Percentiles rank a stretch among this genome's conserved stretches.
Evolutionary conservation across 2,113 vertebrate genomes (phyloP).

Genomic region (Progne subis): DNA sequence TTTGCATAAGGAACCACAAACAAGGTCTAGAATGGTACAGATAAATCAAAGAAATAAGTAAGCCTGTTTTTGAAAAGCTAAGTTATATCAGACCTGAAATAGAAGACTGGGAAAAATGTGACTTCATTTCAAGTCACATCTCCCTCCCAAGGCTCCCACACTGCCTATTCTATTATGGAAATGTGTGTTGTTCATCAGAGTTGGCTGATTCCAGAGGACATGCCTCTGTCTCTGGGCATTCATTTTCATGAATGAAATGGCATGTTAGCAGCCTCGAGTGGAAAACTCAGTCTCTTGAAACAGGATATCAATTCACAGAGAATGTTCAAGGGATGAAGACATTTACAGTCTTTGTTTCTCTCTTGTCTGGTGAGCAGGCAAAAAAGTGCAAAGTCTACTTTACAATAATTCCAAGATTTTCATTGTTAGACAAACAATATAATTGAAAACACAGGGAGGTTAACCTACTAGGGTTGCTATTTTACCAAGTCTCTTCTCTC

Average conservation of each 20-base stretch:
- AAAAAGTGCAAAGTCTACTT: not conserved
- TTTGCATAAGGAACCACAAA: constrained; percentile 25
- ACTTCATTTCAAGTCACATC: not conserved
- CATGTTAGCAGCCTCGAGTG: not conserved
- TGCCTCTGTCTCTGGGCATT: not conserved
- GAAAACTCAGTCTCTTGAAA: not conserved
- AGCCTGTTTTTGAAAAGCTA: not conserved
- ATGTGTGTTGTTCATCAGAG: not conserved
- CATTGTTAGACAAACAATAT: not conserved
- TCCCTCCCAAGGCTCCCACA: not conserved
- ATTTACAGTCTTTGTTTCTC: not conserved
- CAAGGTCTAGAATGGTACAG: not conserved
- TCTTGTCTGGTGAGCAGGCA: not conserved
- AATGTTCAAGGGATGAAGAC: not conserved
- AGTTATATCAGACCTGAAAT: not conserved
- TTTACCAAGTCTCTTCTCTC: not conserved
- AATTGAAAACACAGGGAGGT: not conserved
- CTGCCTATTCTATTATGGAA: not conserved
- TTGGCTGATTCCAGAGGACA: not conserved
- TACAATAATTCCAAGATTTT: not conserved
- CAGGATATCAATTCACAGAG: not conserved
- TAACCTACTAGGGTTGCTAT: not conserved
- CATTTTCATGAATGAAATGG: not conserved
- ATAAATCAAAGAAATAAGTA: constrained; percentile 10
- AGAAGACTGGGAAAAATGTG: not conserved